Evolutionary conservation across 2,797 vertebrate genomes (phyloP).

Genomic region (Halcyon chelicuti): DNA sequence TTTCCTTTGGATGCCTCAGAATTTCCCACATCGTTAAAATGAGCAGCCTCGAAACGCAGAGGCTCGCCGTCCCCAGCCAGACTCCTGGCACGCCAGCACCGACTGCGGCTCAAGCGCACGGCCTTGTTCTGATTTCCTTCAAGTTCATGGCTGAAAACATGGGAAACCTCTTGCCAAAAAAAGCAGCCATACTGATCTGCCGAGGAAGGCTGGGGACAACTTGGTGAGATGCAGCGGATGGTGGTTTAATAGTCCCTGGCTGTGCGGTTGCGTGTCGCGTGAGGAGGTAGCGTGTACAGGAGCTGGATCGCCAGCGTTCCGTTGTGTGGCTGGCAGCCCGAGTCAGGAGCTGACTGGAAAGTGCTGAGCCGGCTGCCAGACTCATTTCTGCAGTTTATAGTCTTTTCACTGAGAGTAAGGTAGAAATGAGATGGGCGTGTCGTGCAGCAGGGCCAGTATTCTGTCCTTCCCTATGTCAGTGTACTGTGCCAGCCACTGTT

Average conservation of each 20-base stretch:
- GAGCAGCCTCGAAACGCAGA: background rate
- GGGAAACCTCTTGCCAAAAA: background rate
- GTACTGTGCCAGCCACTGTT: background rate
- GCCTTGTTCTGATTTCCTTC: background rate
- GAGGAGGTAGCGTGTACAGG: background rate
- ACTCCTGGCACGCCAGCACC: constrained; percentile 7
- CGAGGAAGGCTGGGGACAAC: background rate
- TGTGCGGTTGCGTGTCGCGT: background rate
- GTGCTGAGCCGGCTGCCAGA: background rate
- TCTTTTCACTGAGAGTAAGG: background rate
- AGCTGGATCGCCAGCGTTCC: background rate
- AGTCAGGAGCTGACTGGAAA: background rate
- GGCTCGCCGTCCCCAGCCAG: background rate
- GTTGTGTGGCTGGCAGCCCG: background rate
- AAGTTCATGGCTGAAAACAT: background rate
- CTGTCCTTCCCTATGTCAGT: background rate
- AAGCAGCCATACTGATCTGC: background rate
- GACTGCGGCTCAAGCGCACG: background rate
- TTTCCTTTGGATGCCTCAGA: constrained; percentile 36
- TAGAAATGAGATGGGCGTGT: background rate
- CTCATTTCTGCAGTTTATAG: background rate
- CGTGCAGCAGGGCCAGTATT: background rate
- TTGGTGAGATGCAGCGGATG: background rate
- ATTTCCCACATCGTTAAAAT: constrained; percentile 48
- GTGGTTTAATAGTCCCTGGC: background rate